Conservation (phyloP, 2,113 vertebrate species). For the Lamprotornis superbus region DNA sequence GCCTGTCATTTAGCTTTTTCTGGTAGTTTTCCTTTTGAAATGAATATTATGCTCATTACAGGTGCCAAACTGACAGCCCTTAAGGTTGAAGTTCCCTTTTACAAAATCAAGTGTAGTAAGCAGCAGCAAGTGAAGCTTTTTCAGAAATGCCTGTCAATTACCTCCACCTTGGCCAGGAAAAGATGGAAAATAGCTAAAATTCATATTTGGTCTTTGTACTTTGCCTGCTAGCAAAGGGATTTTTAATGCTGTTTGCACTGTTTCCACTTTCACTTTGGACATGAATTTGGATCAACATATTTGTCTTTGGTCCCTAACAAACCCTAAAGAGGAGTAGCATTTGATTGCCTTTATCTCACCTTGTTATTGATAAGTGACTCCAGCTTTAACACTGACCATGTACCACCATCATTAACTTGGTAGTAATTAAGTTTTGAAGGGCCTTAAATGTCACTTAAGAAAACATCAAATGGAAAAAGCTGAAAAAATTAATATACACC, state of each 20-base stretch:
- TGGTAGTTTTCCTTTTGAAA: slow-evolving; percentile 30
- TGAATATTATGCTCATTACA: not conserved
- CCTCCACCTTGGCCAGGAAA: not conserved
- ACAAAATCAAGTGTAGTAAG: not conserved
- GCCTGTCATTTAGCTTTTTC: slow-evolving; percentile 28
- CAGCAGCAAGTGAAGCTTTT: not conserved
- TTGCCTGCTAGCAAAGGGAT: not conserved
- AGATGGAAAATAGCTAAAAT: not conserved
- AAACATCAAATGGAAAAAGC: not conserved
- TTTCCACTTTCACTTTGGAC: not conserved
- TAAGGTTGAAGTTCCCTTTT: not conserved
- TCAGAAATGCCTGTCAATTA: not conserved
- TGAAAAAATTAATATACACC: not conserved
- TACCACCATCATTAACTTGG: not conserved
- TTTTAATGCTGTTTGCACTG: not conserved
- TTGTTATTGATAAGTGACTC: not conserved
- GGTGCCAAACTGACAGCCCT: slow-evolving; percentile 28
- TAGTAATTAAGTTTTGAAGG: not conserved
- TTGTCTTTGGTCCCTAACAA: not conserved
- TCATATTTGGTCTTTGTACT: not conserved
- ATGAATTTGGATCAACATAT: not conserved
- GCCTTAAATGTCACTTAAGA: not conserved
- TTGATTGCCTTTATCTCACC: not conserved
- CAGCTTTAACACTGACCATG: not conserved
- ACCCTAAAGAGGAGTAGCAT: not conserved